These are phyloP conservation scores for Trissonchulus latispiculum DNA, from an alignment of 2,888 invertebrate species.

Conservation along the genomic window DNA sequence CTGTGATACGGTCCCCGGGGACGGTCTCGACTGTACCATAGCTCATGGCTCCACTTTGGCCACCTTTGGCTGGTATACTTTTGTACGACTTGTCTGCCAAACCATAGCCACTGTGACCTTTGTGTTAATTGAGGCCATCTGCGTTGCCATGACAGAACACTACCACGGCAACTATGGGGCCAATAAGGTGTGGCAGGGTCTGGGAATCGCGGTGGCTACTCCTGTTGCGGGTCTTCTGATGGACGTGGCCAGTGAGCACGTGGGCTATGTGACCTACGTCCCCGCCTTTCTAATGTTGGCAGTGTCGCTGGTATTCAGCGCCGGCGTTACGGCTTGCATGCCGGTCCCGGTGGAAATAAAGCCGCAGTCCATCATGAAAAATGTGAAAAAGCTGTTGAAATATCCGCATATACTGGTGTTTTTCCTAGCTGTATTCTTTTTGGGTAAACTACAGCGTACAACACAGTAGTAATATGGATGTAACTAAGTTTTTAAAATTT, in stretches of 20 bases:
- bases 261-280: conserved; percentile 6
- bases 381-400: background rate
- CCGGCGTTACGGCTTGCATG: background rate
- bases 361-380: conserved; percentile 8
- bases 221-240: conserved; percentile 7
- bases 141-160: conserved; percentile 5
- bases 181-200: conserved; percentile 1
- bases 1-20: too few relatives aligned
- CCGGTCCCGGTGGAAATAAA: conserved; percentile 4
- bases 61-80: conserved; percentile 5
- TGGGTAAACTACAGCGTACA: too few relatives aligned
- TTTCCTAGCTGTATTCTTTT: background rate
- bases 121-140: conserved; percentile 7
- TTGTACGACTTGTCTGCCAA: background rate
- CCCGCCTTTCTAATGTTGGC: conserved; percentile 12
- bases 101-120: background rate
- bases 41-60: background rate
- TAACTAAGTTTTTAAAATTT: too few relatives aligned
- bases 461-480: too few relatives aligned
- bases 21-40: background rate
- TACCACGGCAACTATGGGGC: conserved; percentile 8
- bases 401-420: conserved; percentile 6
- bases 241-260: background rate
- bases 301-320: background rate
- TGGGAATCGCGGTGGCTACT: conserved; percentile 10